Base-by-base conservation (phyloP, 2,888 invertebrate species). In the Prosopocoilus inquinatus region DNA sequence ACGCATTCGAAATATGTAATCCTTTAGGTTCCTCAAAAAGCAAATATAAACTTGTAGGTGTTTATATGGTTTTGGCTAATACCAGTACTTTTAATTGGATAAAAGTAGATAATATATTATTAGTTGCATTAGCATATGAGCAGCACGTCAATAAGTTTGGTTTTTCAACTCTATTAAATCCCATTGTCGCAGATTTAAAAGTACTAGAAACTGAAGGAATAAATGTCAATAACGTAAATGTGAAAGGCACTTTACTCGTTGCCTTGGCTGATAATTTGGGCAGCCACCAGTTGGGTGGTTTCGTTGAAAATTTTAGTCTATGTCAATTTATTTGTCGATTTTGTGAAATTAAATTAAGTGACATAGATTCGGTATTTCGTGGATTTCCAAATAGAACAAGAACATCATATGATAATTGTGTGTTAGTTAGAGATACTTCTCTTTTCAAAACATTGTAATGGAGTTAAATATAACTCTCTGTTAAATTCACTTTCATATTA, bases 261-360 rank as follows among this genome's bases (percentile, higher is more conserved):
- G 57, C 67, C 9, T 20, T 59, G 47, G 65, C 63, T 2, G 66
- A 67, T 47, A 67, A 65, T 58, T 53, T 67, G 48, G 66, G 66
- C n/a, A 57, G 64, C 49, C 69, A 70, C 47, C 62, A 65, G 56
- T 57, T 71, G 16, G 70, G 68, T 33, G 70, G 68, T 11, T 69
- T 65, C 63, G 16, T 33, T 20, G 64, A 66, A 65, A 70, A 65
- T 57, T 69, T 70, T 55, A 58, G 54, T 50, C 51, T 16, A 5
- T 49, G 57, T 12, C 46, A 56, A 15, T 67, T 63, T 54, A 62
- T 67, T 41, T 70, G 70, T 53, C 50, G 70, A 15, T 67, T 50
- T 55, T 69, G 68, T 55, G 60, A 62, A 34, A 45, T 49, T 35
- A 16, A 16, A 16, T 16, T 16, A 16, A 16, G 3, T 16, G 16